Base-by-base conservation (phyloP, 2,888 invertebrate genomes). In the Chloroclysta siterata region DNA sequence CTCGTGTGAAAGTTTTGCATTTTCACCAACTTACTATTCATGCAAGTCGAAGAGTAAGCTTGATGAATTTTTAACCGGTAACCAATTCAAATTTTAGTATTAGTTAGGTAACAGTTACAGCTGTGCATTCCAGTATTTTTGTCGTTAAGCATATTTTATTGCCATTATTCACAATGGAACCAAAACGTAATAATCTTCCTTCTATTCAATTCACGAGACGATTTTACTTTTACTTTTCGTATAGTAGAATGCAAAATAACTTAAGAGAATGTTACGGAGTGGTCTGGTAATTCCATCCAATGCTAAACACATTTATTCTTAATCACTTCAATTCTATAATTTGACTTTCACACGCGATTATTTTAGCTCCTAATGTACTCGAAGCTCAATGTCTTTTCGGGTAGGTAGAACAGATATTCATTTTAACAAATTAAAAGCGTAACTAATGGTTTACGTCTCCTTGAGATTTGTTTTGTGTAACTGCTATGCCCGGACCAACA, bases 361-460 rank as follows among this genome's bases (percentile, higher is more conserved):
- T 73, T 74, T 70, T 65, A 64, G 72, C 71, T 70, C 68, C 61
- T 48, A 53, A 42, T 53, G 22, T 73, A 74, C 72, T 69, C 63
- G 75, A 84, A 84, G 85, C 83, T 81, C 82, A 84, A 78, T 80
- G 79, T 77, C 75, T 75, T 68, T 75, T 74, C 70, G 44, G 29
- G 15, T 33, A 22, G 51, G 42, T 33, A 29, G 22, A 28, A 36
- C 65, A 59, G 65, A 74, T 71, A 72, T 68, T 69, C 70, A 69
- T 75, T 70, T 71, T 61, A 74, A 69, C 36, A 11, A 66, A 66
- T 69, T 68, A 75, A 77, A 71, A 73, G 72, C 69, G 72, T 74
- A 76, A 74, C 69, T 64, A 73, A 75, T 68, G 39, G 39, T 29
- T 52, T 47, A 39, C 15, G 59, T 74, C 65, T 71, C 72, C 71